Evolutionary conservation across 2,888 invertebrate genomes (phyloP), one percentile per base, ranked within the genome.

Genomic region (Bimastos eiseni): DNA sequence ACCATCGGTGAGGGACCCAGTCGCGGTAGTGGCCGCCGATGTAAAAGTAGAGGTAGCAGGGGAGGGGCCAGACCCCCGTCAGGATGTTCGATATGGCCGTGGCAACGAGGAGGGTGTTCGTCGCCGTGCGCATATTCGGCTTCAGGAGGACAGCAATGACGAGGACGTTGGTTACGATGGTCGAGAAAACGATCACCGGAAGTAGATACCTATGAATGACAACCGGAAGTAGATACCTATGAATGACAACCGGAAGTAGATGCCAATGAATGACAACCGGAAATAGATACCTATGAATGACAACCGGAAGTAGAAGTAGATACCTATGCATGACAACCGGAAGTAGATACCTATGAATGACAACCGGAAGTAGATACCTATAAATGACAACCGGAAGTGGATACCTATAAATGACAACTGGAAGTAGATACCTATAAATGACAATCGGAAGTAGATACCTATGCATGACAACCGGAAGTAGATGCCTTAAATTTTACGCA

Each of bases 11-110:
- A 97, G 97, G 94, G 96, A 97, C 93, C 97, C 96, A 6, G 97
- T 97, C 97, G 95, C 97, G 97, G 94, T 98, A 97, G 95, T 98
- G 97, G 44, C 97, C 97, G 93, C 98, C 97, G 0, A 98, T 97
- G 96, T 97, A 98, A 97, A 98, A 97, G 94, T 98, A 98, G 95
- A 98, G 97, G 89, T 98, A 96, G 94, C 98, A 96, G 6, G 95
- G 95, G 34, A 94, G 92, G 6, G 95, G 94, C 91, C 94, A 93
- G 1, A 95, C 92, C 0, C 95, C 97, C 0, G 98, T 98, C 95
- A 98, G 97, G 97, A 98, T 97, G 95, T 98, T 98, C 93, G 98
- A 98, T 13, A 98, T 96, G 0, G 98, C 98, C 98, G 98, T 98
- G 30, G 97, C 97, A 96, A 98, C 97, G 6, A 98, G 96, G 0